phyloP scores from a whole-genome alignment of 2,888 invertebrate genomes.

The Apamea sordens region DNA sequence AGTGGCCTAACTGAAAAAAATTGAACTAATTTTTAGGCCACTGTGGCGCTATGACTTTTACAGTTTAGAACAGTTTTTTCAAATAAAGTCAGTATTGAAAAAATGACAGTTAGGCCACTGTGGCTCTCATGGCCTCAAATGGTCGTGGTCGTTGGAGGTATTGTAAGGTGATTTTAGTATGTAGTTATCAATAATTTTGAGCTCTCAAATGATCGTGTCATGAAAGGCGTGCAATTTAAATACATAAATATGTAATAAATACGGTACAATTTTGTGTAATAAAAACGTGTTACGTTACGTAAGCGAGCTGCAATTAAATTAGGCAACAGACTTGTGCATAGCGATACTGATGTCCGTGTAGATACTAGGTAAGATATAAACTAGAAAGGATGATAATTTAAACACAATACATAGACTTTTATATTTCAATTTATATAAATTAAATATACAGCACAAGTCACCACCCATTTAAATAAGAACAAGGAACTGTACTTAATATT shows the following conservation, averaged over 20 bases:
- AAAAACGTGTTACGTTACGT: neutral
- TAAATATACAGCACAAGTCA: neutral
- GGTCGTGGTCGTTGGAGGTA: too few relatives aligned
- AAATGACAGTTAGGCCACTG: too few relatives aligned
- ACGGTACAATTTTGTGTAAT: neutral
- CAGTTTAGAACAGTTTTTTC: too few relatives aligned
- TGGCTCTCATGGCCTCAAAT: too few relatives aligned
- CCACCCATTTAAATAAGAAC: neutral
- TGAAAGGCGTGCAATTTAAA: neutral
- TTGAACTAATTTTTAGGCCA: too few relatives aligned
- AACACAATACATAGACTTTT: neutral
- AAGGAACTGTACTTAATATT: neutral
- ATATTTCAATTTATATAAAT: neutral
- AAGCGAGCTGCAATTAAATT: neutral
- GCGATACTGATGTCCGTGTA: neutral
- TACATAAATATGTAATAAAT: neutral
- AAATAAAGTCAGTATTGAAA: too few relatives aligned
- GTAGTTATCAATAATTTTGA: neutral
- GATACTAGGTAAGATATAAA: neutral
- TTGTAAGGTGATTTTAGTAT: too few relatives aligned
- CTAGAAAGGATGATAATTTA: neutral
- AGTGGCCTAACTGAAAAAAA: too few relatives aligned
- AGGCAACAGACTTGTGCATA: neutral
- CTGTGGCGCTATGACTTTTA: too few relatives aligned
- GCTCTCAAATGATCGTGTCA: neutral